phyloP scores from a whole-genome alignment of 2,113 vertebrate genomes.

The Megaceryle torquata region DNA sequence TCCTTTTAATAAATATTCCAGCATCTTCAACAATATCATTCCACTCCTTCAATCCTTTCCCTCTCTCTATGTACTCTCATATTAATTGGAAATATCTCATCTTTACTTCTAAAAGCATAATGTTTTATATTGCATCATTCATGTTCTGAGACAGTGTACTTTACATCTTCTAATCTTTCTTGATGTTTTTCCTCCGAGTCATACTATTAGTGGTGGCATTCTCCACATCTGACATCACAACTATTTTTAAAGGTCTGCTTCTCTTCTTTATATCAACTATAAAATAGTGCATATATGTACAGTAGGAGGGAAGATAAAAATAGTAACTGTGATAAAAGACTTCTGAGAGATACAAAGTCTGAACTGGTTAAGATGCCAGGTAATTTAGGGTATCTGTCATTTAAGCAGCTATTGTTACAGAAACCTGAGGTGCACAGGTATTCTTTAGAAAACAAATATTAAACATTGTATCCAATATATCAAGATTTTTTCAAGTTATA shows the following conservation, averaged over 20 bases:
- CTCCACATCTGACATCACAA: not conserved
- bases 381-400: not conserved
- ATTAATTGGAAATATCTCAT: constrained; percentile 19
- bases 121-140: not conserved
- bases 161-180: not conserved
- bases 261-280: not conserved
- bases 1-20: constrained; percentile 43
- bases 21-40: not conserved
- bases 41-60: not conserved
- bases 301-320: not conserved
- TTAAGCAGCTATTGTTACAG: not conserved
- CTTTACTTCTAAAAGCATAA: not conserved
- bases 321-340: not conserved
- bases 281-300: not conserved
- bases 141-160: not conserved
- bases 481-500: not conserved
- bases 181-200: not conserved
- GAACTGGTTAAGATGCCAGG: not conserved
- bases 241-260: not conserved
- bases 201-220: not conserved
- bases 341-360: not conserved
- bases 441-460: not conserved
- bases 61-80: not conserved
- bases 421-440: not conserved
- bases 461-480: not conserved